These are phyloP conservation scores for Leucoraja erinaceus DNA, from an alignment of 2,113 vertebrate species.

Conservation along the genomic window DNA sequence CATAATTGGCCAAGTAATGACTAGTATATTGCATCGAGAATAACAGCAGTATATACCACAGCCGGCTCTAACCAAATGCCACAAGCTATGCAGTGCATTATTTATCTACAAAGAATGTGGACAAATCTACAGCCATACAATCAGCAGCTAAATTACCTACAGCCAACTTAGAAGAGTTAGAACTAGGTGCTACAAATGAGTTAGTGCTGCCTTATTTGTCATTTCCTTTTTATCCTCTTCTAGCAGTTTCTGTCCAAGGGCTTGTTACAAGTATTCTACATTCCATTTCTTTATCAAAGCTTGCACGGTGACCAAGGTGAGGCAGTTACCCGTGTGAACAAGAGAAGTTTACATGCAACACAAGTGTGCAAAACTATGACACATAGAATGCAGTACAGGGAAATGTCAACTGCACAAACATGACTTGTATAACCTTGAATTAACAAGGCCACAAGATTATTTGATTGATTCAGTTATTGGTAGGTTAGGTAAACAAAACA, in stretches of 20 bases:
- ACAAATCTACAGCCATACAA: neutral
- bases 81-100: neutral
- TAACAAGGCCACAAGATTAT: too few relatives aligned
- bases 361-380: neutral
- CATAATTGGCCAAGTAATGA: neutral
- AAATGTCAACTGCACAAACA: neutral
- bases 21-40: neutral
- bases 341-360: neutral
- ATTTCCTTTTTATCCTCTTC: too few relatives aligned
- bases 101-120: neutral
- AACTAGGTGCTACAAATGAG: too few relatives aligned
- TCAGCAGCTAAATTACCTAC: neutral
- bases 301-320: neutral
- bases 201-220: too few relatives aligned
- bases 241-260: too few relatives aligned
- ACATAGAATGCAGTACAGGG: neutral
- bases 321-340: neutral
- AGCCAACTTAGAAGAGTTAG: neutral
- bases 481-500: too few relatives aligned
- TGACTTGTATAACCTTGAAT: too few relatives aligned
- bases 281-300: neutral
- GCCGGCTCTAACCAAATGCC: neutral
- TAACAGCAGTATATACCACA: neutral
- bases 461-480: too few relatives aligned
- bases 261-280: too few relatives aligned